These are phyloP conservation scores for Paraescarpia echinospica DNA, from an alignment of 1,140 invertebrate species.

Conservation along the genomic window DNA sequence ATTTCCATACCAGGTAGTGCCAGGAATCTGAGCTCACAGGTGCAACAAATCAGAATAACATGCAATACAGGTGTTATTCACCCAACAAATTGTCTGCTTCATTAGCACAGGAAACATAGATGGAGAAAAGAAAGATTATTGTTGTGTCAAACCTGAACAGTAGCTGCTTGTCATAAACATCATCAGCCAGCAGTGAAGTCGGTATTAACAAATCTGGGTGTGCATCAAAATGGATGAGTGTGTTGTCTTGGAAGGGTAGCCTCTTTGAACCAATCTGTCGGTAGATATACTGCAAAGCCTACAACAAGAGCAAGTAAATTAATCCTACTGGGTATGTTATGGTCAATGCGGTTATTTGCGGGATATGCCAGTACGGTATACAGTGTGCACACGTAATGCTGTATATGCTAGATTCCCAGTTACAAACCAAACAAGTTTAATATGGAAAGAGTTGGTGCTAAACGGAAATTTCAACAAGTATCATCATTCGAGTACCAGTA, in stretches of 20 bases:
- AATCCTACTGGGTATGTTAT: too few species aligned
- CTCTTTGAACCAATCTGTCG: conserved; percentile 79
- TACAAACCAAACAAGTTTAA: too few species aligned
- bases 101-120: neutral
- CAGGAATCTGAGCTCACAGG: too few species aligned
- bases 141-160: conserved; percentile 54
- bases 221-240: conserved; percentile 84
- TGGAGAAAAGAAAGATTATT: neutral
- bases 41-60: too few species aligned
- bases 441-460: too few species aligned
- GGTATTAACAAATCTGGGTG: conserved; percentile 88
- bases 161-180: conserved; percentile 67
- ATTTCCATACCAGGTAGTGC: too few species aligned
- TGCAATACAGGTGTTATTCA: neutral
- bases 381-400: too few species aligned
- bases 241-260: conserved; percentile 73
- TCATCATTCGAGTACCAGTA: too few species aligned
- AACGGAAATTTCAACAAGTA: too few species aligned
- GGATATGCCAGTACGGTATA: too few species aligned
- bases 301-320: conserved; percentile 8
- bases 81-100: neutral
- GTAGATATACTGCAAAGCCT: conserved; percentile 70
- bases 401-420: too few species aligned
- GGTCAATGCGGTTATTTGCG: too few species aligned
- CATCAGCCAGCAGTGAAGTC: conserved; percentile 70